Evolutionary conservation across 1,140 invertebrate genomes (phyloP), one percentile per base, ranked within the genome.

Genomic region (Drosophila arizonae): DNA sequence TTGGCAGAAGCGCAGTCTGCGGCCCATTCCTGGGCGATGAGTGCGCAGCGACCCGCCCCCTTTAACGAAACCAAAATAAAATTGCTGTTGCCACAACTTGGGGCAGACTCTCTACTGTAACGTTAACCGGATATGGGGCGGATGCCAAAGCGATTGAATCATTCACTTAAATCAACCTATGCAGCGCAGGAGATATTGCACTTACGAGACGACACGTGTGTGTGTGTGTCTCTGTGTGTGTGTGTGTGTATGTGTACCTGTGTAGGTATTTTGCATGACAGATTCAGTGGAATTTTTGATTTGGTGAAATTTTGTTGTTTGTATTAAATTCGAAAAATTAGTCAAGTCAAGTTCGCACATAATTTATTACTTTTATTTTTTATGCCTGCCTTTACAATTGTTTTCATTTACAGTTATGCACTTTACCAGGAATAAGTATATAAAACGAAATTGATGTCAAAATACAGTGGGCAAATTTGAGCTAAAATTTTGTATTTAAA

Each of bases 111-210:
- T 62, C 66, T 70, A 74, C 54, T 84, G 82, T 64, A 90, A 90
- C 84, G 75, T 70, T 73, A 86, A 89, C 78, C 84, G 88, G 88
- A 90, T 90, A 78, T 73, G 72, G 79, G 89, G 72, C 82, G 84
- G 89, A 90, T 90, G 77, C 88, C 88, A 90, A 81, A 66, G 71
- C 71, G 82, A 90, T 90, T 90, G 88, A 90, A 90, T 90, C 88
- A 90, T 72, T 68, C 77, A 67, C 63, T 36, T 55, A 55, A 21
- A 11, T 21, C 13, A 67, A 70, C 78, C 81, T 70, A 72, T 73
- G 54, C 56, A 57, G 15, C 56, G 17, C 41, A 28, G 62, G 46
- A 75, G 43, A 39, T 43, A 60, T 66, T 82, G 82, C 79, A 87
- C 71, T 73, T 87, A 67, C 66, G 65, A 69, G 21, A n/a, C 43